Evolutionary conservation across 2,888 invertebrate genomes (phyloP).

Genomic region (Abrostola tripartita): DNA sequence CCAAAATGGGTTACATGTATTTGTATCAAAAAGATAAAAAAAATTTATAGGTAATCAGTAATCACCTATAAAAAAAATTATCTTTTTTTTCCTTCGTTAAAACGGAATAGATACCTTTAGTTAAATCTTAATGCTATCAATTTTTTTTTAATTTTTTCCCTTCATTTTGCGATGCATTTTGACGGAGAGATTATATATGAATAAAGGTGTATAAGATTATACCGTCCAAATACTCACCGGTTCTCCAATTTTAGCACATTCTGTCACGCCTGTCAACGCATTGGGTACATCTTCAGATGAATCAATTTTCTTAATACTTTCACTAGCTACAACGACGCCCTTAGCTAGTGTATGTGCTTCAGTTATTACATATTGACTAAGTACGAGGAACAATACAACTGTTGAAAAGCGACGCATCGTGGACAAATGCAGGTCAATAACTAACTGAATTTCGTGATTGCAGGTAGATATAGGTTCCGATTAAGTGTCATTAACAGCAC

Average conservation of each 20-base stretch:
- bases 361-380: conserved; percentile 16
- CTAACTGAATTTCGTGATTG: conserved; percentile 24
- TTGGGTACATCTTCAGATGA: conserved; percentile 13
- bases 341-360: conserved; percentile 23
- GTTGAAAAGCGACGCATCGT: conserved; percentile 39
- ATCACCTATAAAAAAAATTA: too few species aligned
- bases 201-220: background rate
- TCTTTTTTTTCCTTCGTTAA: too few species aligned
- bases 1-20: too few species aligned
- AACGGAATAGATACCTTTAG: too few species aligned
- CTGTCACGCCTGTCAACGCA: conserved; percentile 4
- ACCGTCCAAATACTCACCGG: conserved; percentile 27
- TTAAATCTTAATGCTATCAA: background rate
- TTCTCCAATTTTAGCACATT: conserved; percentile 46
- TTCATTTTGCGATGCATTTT: background rate
- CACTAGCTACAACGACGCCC: background rate
- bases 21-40: too few species aligned
- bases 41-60: too few species aligned
- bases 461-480: conserved; percentile 41
- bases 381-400: conserved; percentile 23
- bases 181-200: background rate
- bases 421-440: conserved; percentile 27
- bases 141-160: background rate
- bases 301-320: conserved; percentile 24
- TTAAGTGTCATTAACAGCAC: conserved; percentile 40